These are phyloP conservation scores for Setipinna tenuifilis DNA, from an alignment of 2,797 vertebrate genomes.

Conservation along the genomic window DNA sequence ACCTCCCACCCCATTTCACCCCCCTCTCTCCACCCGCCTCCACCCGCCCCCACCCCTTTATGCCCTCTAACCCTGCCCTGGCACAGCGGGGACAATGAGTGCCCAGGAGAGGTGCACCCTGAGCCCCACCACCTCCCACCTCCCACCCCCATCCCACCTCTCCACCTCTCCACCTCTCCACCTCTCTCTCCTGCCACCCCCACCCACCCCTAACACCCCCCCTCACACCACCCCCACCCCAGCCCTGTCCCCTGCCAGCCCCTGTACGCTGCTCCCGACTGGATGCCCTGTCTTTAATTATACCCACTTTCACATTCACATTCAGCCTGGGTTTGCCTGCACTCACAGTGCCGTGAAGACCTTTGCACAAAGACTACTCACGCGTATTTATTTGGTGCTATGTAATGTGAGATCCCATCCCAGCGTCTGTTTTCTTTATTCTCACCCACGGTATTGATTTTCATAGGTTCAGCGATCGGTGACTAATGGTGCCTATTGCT, in stretches of 20 bases:
- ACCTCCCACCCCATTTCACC: not conserved
- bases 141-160: slow-evolving; percentile 6
- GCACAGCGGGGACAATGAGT: not conserved
- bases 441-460: not conserved
- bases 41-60: not conserved
- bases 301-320: slow-evolving; percentile 2
- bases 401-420: not conserved
- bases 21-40: not conserved
- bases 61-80: slow-evolving; percentile 32
- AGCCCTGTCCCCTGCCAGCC: not conserved
- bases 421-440: not conserved
- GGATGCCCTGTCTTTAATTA: not conserved
- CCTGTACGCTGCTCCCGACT: not conserved
- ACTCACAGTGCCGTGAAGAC: not conserved
- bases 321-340: not conserved
- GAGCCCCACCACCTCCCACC: not conserved
- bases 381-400: not conserved
- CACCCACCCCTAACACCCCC: not conserved
- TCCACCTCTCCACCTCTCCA: slow-evolving; percentile 4
- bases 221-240: not conserved
- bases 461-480: not conserved
- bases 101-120: slow-evolving; percentile 13
- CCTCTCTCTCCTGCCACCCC: slow-evolving; percentile 26
- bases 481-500: not conserved
- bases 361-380: not conserved